A percentile compares a stretch with the other conserved stretches of the same genome.
Conservation (phyloP, 1,140 invertebrate genomes). For the Panagrolaimus sp. region DNA sequence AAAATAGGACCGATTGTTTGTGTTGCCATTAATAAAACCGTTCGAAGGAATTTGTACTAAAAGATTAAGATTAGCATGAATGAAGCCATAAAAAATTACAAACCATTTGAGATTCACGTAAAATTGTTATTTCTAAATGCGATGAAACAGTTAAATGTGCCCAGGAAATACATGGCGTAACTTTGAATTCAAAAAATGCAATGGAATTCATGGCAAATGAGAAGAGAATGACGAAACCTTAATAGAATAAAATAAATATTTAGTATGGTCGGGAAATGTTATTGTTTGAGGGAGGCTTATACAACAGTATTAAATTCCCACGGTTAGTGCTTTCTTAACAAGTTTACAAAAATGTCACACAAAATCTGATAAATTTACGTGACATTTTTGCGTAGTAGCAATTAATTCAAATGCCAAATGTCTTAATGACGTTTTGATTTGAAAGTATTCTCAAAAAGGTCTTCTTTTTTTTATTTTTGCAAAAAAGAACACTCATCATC, state of each 20-base stretch:
- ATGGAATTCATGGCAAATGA: slow-evolving; percentile 37
- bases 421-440: background rate
- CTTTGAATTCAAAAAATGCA: slow-evolving; percentile 44
- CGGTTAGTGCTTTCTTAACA: no score
- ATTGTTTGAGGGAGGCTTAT: background rate
- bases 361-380: no score
- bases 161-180: slow-evolving; percentile 31
- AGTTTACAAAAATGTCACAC: no score
- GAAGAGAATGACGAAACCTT: slow-evolving; percentile 34
- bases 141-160: slow-evolving; percentile 22
- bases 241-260: slow-evolving; percentile 10
- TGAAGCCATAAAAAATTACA: background rate
- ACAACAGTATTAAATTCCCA: no score
- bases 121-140: slow-evolving; percentile 32
- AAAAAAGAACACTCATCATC: no score
- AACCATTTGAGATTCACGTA: slow-evolving; percentile 31
- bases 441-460: no score
- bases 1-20: slow-evolving; percentile 37
- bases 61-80: background rate
- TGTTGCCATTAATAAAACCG: slow-evolving; percentile 37
- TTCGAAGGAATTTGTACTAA: slow-evolving; percentile 37
- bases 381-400: no score
- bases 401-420: no score
- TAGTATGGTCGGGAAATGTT: background rate
- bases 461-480: no score